phyloP scores from a whole-genome alignment of 2,888 invertebrate genomes.

The Seira musarum region DNA sequence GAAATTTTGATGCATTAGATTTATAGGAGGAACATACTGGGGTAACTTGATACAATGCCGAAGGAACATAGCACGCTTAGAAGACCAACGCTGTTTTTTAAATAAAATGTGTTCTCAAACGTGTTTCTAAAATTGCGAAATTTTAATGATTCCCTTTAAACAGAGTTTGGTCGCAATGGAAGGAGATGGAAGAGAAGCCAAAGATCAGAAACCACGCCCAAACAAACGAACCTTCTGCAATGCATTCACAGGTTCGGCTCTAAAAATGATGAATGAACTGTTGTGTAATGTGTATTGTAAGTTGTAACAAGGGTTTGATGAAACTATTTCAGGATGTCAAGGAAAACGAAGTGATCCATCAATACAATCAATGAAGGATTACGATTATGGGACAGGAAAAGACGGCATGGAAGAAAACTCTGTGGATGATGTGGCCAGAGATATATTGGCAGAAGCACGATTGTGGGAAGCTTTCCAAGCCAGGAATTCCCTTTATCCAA shows the following conservation, averaged over 20 bases:
- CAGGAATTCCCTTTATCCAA: conserved; percentile 60
- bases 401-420: conserved; percentile 44
- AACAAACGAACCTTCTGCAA: conserved; percentile 89
- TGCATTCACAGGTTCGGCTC: conserved; percentile 85
- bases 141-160: no score
- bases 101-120: no score
- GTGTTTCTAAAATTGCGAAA: no score
- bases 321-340: conserved; percentile 60
- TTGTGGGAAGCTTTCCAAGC: conserved; percentile 85
- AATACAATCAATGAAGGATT: conserved; percentile 46
- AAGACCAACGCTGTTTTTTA: no score
- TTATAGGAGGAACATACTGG: no score
- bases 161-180: conserved; percentile 65
- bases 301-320: not conserved
- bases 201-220: conserved; percentile 58
- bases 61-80: no score
- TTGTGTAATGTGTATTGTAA: not conserved
- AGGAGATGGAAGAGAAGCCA: conserved; percentile 56
- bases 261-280: not conserved
- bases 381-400: conserved; percentile 46
- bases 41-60: no score
- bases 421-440: conserved; percentile 82
- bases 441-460: conserved; percentile 85
- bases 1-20: no score
- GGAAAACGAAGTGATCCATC: conserved; percentile 57